These are phyloP conservation scores for Thalpophila matura DNA, from an alignment of 2,888 invertebrate species.

Conservation along the genomic window DNA sequence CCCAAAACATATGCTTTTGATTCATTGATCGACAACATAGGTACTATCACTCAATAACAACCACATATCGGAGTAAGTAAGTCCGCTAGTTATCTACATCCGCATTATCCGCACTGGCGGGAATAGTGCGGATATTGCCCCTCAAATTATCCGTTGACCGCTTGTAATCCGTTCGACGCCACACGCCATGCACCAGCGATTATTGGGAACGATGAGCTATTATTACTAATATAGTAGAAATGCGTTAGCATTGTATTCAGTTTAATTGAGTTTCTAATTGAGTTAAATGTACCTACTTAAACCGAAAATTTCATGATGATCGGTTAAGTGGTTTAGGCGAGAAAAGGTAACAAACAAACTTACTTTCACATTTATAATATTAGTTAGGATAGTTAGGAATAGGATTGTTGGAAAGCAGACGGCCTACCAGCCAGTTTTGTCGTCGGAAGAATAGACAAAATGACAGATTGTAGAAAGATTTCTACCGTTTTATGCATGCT, in stretches of 20 bases:
- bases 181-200: slow-evolving; percentile 67
- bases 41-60: slow-evolving; percentile 66
- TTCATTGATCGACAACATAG: slow-evolving; percentile 43
- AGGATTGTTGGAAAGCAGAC: no score
- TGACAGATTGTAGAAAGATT: no score
- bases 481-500: no score
- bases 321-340: no score
- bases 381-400: no score
- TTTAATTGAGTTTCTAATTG: slow-evolving; percentile 51
- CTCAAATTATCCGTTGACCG: slow-evolving; percentile 81
- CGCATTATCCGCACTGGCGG: slow-evolving; percentile 68
- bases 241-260: slow-evolving; percentile 35
- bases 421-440: no score
- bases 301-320: no score
- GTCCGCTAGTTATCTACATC: slow-evolving; percentile 67
- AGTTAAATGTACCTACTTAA: slow-evolving; percentile 42
- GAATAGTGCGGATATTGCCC: slow-evolving; percentile 70
- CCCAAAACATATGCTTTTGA: slow-evolving; percentile 47
- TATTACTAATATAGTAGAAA: slow-evolving; percentile 57
- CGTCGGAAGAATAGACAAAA: no score
- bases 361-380: no score
- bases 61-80: slow-evolving; percentile 69
- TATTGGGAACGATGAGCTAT: slow-evolving; percentile 64
- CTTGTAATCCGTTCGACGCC: slow-evolving; percentile 75
- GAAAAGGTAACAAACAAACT: no score